Evolutionary conservation across 2,113 vertebrate genomes (phyloP), one percentile per base, ranked within the genome.

Genomic region (Stomatorhinus ivindoensis): DNA sequence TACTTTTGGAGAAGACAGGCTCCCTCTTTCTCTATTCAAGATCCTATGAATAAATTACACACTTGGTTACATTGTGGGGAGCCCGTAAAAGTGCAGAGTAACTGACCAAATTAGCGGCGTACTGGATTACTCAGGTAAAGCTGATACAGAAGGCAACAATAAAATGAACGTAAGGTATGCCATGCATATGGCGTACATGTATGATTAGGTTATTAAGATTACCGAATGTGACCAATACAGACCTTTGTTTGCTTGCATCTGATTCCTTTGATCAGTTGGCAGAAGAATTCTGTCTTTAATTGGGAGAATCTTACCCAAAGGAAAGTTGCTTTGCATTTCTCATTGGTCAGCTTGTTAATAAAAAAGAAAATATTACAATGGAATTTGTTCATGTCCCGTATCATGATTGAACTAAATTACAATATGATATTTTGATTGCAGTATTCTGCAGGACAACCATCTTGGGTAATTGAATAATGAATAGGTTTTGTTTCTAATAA

Each of bases 31-130:
- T 9, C 86, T 58, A 51, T 50, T 47, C 86, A 58, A 47, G 84
- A 87, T 61, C 61, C 84, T 46, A 89, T 91, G 88, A 91, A 91
- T 91, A 91, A 88, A 89, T 89, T 82, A 89, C 89, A 87, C 69
- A 69, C 50, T 83, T 76, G 48, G 47, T 44, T 89, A 58, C 86
- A 88, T 76, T 87, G 39, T 50, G 44, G n/a, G 65, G 19, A 39
- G 50, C 53, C 82, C 19, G 42, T 65, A 50, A 85, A 51, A 11
- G 82, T 86, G 55, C 17, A 86, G 61, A 19, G 58, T 46, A 69
- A 89, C 48, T 69, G 55, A 86, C 58, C 17, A 89, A 86, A 86
- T 86, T 61, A 35, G 82, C 35, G 31, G 42, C 42, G 42, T 84
- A 89, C 76, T 58, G 51, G 55, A 86, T 58, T 69, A 89, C 61